Evolutionary conservation across 2,113 vertebrate genomes (phyloP).

Genomic region (Leiothrix lutea): DNA sequence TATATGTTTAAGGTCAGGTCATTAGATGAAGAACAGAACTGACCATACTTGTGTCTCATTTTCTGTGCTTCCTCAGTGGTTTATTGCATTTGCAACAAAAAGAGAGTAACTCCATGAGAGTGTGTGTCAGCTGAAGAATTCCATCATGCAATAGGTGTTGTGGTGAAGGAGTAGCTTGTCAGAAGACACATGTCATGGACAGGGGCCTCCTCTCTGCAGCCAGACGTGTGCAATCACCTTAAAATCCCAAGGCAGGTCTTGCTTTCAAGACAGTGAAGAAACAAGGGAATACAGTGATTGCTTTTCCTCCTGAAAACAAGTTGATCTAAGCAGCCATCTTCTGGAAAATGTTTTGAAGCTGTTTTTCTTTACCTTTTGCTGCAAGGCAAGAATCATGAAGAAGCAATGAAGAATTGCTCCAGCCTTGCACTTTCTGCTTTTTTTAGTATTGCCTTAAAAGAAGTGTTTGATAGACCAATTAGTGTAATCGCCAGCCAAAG

Average conservation of each 20-base stretch:
- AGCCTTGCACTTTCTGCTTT: not conserved
- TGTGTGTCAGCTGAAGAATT: not conserved
- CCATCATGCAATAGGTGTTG: not conserved
- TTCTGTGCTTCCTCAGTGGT: not conserved
- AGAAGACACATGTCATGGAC: not conserved
- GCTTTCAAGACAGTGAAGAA: not conserved
- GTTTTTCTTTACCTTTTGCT: not conserved
- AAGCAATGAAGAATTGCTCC: not conserved
- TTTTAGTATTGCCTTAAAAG: not conserved
- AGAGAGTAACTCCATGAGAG: not conserved
- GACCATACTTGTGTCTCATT: not conserved
- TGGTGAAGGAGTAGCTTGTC: not conserved
- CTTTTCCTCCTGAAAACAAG: not conserved
- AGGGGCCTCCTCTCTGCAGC: not conserved
- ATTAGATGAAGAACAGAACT: not conserved
- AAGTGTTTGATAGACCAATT: not conserved
- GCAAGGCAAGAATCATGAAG: not conserved
- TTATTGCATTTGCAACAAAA: not conserved
- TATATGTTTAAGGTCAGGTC: not conserved
- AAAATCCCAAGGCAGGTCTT: not conserved
- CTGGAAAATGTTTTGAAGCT: not conserved
- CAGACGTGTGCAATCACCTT: fast-evolving
- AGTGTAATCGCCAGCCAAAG: not conserved
- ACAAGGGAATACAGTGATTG: not conserved
- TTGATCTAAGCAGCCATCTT: not conserved